These are phyloP conservation scores for Rhagoletis zephyria DNA, from an alignment of 1,140 invertebrate species.

Conservation along the genomic window DNA sequence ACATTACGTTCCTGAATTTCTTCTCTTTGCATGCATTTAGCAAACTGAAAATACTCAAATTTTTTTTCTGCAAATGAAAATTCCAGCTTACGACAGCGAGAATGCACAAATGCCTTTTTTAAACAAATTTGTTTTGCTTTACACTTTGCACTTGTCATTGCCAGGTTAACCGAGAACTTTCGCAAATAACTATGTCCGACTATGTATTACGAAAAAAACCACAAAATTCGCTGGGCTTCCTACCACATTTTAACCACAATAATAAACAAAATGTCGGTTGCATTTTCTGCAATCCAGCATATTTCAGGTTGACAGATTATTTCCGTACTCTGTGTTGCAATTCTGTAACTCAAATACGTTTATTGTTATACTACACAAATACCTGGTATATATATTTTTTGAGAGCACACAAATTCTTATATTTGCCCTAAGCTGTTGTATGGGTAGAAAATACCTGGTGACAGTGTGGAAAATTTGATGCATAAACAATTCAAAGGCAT, in stretches of 20 bases:
- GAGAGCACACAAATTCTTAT: background rate
- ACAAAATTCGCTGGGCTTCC: background rate
- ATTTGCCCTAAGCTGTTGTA: background rate
- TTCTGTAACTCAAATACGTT: background rate
- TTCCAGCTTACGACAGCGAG: background rate
- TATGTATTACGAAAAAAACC: background rate
- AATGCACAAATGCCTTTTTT: background rate
- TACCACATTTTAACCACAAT: slow-evolving; percentile 26
- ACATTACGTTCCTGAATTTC: too few species aligned
- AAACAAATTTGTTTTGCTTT: background rate
- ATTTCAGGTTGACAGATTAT: slow-evolving; percentile 43
- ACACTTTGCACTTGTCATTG: background rate
- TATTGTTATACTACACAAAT: background rate
- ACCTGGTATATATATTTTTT: background rate
- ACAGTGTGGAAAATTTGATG: slow-evolving; percentile 37
- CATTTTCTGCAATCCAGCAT: background rate
- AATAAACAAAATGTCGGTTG: slow-evolving; percentile 21
- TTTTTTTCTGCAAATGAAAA: too few species aligned
- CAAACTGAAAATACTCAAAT: too few species aligned
- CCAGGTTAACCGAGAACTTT: slow-evolving; percentile 15
- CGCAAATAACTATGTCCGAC: background rate
- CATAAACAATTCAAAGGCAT: background rate
- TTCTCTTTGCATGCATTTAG: too few species aligned
- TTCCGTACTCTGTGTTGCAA: slow-evolving; percentile 2
- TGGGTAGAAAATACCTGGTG: background rate